Evolutionary conservation across 2,888 invertebrate genomes (phyloP).

Genomic region (Dendrolimus houi): DNA sequence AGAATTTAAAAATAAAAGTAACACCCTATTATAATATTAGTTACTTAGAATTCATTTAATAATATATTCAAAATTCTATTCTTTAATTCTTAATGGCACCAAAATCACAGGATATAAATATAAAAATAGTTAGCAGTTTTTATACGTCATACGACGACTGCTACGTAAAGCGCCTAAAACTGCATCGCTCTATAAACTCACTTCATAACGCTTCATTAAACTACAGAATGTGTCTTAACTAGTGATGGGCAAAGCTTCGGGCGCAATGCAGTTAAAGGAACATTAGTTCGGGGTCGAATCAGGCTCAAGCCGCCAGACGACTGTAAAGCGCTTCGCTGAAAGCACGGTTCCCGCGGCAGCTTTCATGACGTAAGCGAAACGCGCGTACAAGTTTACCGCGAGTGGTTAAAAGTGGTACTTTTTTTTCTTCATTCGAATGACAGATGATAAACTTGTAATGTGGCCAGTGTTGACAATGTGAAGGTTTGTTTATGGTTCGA

Average conservation of each 20-base stretch:
- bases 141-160: too few relatives aligned
- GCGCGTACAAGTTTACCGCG: constrained; percentile 10
- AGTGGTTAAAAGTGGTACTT: constrained; percentile 4
- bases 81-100: too few relatives aligned
- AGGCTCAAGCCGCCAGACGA: constrained; percentile 51
- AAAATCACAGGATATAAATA: too few relatives aligned
- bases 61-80: too few relatives aligned
- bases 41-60: too few relatives aligned
- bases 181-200: not conserved
- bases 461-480: constrained; percentile 25
- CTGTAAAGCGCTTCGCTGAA: constrained; percentile 47
- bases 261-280: constrained; percentile 66
- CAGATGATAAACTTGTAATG: constrained; percentile 15
- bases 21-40: too few relatives aligned
- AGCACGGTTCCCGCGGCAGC: constrained; percentile 46
- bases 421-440: constrained; percentile 6
- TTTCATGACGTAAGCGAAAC: constrained; percentile 46
- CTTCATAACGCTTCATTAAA: not conserved
- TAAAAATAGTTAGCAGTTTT: too few relatives aligned
- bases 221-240: not conserved
- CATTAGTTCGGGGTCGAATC: constrained; percentile 29
- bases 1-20: too few relatives aligned
- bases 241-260: constrained; percentile 13
- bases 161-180: not conserved
- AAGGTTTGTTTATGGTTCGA: constrained; percentile 29